These are phyloP conservation scores for Sarcophaga carnaria DNA, from an alignment of 2,888 invertebrate species.

Conservation along the genomic window DNA sequence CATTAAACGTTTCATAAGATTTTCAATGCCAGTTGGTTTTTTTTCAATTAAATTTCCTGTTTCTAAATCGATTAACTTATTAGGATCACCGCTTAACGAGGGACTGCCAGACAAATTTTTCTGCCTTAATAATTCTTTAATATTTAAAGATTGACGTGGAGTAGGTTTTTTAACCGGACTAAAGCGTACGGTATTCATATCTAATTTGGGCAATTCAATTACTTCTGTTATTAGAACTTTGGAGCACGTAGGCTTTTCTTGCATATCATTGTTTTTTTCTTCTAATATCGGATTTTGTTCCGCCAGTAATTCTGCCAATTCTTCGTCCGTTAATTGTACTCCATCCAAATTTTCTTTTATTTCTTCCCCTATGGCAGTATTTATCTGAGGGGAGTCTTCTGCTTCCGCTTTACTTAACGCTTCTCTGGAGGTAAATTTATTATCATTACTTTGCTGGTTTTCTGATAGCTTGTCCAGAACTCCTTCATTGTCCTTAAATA, in stretches of 20 bases:
- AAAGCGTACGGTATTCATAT: slow-evolving; percentile 73
- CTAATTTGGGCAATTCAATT: slow-evolving; percentile 76
- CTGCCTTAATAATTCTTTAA: slow-evolving; percentile 73
- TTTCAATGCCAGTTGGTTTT: slow-evolving; percentile 84
- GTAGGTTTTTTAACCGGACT: slow-evolving; percentile 66
- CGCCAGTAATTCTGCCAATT: slow-evolving; percentile 42
- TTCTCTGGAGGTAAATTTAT: too few relatives aligned
- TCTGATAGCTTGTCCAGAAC: slow-evolving; percentile 21
- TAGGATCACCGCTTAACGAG: slow-evolving; percentile 83
- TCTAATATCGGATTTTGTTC: not conserved
- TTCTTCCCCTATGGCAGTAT: not conserved
- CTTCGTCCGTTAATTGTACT: slow-evolving; percentile 54
- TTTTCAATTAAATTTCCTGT: slow-evolving; percentile 81
- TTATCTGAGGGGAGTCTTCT: not conserved
- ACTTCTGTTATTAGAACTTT: slow-evolving; percentile 70
- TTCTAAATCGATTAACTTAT: slow-evolving; percentile 85
- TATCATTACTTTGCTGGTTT: not conserved
- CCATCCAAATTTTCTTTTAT: slow-evolving; percentile 36
- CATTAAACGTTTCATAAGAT: slow-evolving; percentile 87
- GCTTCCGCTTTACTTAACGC: not conserved
- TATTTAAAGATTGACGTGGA: slow-evolving; percentile 72
- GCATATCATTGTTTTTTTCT: slow-evolving; percentile 20
- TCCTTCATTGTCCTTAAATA: slow-evolving; percentile 60
- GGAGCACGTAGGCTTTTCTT: slow-evolving; percentile 34
- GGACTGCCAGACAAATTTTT: slow-evolving; percentile 79